These are phyloP conservation scores for Danaus chrysippus DNA, from an alignment of 2,888 invertebrate genomes.

Conservation along the genomic window DNA sequence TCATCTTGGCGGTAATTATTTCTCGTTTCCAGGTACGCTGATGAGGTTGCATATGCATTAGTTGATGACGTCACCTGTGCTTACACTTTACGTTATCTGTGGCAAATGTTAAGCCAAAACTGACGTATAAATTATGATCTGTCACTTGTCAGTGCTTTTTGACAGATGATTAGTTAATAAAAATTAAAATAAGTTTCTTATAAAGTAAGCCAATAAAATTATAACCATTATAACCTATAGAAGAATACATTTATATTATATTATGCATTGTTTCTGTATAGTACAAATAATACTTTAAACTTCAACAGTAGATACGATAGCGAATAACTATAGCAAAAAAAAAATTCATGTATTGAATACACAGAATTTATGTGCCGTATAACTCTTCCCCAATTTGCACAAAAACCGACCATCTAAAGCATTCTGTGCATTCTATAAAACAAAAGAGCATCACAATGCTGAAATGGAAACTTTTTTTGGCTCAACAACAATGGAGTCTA, in stretches of 20 bases:
- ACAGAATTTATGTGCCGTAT: conserved; percentile 37
- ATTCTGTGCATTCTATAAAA: conserved; percentile 66
- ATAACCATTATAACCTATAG: no score
- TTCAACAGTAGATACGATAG: background rate
- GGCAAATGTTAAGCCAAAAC: background rate
- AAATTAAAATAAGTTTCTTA: no score
- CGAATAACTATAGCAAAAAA: background rate
- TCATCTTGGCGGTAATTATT: conserved; percentile 68
- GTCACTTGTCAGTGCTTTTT: background rate
- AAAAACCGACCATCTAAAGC: conserved; percentile 49
- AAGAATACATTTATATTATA: no score
- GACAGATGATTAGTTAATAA: background rate
- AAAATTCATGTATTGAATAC: conserved; percentile 34
- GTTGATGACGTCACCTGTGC: conserved; percentile 62
- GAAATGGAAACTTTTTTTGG: conserved; percentile 68
- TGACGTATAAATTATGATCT: no score
- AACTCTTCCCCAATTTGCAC: conserved; percentile 53
- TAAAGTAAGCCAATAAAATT: no score
- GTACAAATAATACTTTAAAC: background rate
- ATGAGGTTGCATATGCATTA: conserved; percentile 67
- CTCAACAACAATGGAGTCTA: conserved; percentile 66
- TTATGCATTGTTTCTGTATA: background rate
- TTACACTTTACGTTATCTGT: background rate
- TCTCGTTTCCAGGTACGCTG: conserved; percentile 43
- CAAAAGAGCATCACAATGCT: conserved; percentile 68